Percentiles rank a stretch among this genome's conserved stretches.
Evolutionary conservation across 1,140 invertebrate genomes (phyloP).

Genomic region (Conopomorpha cramerella): DNA sequence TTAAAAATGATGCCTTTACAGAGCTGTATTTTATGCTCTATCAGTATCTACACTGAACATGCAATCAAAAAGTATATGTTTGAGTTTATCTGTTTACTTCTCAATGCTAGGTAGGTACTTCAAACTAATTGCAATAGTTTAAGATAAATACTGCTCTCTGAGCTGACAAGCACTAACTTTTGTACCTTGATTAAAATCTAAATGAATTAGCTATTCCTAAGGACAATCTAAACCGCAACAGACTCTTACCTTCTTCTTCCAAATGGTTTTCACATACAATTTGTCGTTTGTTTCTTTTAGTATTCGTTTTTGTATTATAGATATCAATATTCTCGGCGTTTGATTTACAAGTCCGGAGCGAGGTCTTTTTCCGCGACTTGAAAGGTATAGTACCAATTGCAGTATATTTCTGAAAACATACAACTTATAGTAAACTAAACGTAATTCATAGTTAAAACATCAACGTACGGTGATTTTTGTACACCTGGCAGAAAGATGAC

Average conservation of each 20-base stretch:
- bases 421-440: too few species aligned
- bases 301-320: constrained; percentile 9
- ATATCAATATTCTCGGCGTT: constrained; percentile 2
- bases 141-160: too few species aligned
- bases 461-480: too few species aligned
- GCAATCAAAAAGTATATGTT: neutral
- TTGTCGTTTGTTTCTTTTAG: constrained; percentile 8
- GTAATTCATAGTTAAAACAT: too few species aligned
- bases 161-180: too few species aligned
- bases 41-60: neutral
- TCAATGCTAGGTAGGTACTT: too few species aligned
- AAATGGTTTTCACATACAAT: too few species aligned
- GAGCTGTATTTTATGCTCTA: too few species aligned
- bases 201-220: neutral
- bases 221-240: constrained; percentile 5
- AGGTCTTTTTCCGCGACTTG: constrained; percentile 35
- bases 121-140: too few species aligned
- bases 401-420: too few species aligned
- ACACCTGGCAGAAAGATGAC: too few species aligned
- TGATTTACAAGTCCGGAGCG: constrained; percentile 15
- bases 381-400: constrained; percentile 41
- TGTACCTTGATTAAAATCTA: too few species aligned
- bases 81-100: neutral
- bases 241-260: constrained; percentile 6
- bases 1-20: neutral